Evolutionary conservation across 1,140 invertebrate genomes (phyloP).

Genomic region (Aphis craccivora): DNA sequence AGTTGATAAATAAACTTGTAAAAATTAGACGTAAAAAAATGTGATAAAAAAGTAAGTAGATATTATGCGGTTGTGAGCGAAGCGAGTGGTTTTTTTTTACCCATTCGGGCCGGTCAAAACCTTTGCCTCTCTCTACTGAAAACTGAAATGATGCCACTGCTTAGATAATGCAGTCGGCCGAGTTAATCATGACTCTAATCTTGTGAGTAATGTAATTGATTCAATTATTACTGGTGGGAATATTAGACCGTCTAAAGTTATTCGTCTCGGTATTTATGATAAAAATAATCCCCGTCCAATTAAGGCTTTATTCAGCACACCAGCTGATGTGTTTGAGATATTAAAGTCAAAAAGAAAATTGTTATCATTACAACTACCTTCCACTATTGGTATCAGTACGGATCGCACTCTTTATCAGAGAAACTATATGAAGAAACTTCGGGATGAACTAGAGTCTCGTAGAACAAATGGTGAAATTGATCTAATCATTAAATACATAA

Average conservation of each 20-base stretch:
- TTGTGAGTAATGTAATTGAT: background rate
- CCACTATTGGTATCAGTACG: background rate
- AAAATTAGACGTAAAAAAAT: too few species aligned
- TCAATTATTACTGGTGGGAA: background rate
- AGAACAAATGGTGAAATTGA: constrained; percentile 10
- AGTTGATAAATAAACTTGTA: too few species aligned
- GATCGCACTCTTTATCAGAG: background rate
- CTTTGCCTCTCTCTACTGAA: too few species aligned
- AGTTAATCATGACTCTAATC: background rate
- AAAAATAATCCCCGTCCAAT: background rate
- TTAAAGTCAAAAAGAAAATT: background rate
- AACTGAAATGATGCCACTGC: too few species aligned
- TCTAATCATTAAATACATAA: constrained; percentile 23
- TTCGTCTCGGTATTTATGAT: background rate
- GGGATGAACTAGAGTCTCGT: background rate
- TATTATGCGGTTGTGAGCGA: too few species aligned
- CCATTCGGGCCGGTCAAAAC: too few species aligned
- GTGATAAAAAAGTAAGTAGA: too few species aligned
- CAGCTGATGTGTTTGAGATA: background rate
- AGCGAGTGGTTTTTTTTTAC: too few species aligned
- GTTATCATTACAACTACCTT: constrained; percentile 27
- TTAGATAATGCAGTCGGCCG: background rate
- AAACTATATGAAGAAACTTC: background rate
- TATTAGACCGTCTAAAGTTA: background rate
- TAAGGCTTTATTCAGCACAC: background rate